Conservation (phyloP, 2,888 invertebrate species). For the Liodrosophila aerea region DNA sequence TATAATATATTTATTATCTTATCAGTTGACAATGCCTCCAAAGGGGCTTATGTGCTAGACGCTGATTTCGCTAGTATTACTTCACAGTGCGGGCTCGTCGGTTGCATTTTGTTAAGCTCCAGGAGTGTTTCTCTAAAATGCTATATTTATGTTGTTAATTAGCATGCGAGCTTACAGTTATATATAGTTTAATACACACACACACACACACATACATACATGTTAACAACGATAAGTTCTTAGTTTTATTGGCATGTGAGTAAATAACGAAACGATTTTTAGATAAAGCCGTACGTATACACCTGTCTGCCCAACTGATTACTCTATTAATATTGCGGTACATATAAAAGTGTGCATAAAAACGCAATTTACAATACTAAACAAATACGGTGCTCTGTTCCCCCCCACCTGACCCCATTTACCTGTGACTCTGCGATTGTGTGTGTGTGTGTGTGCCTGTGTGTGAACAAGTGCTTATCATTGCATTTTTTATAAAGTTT, state of each 20-base stretch:
- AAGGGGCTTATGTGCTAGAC: slow-evolving; percentile 20
- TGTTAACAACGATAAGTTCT: slow-evolving; percentile 5
- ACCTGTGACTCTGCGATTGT: slow-evolving; percentile 5
- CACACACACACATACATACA: no score
- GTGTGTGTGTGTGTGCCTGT: no score
- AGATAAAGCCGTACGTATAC: slow-evolving; percentile 29
- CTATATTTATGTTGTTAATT: slow-evolving; percentile 13
- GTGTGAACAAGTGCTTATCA: no score
- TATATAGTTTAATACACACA: slow-evolving; percentile 10
- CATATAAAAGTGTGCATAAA: slow-evolving; percentile 10
- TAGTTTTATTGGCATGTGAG: slow-evolving; percentile 35
- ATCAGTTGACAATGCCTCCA: slow-evolving; percentile 42
- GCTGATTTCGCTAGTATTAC: slow-evolving; percentile 61
- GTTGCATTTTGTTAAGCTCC: slow-evolving; percentile 38
- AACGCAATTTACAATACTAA: slow-evolving; percentile 9
- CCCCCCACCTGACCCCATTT: neutral
- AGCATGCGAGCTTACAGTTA: slow-evolving; percentile 4
- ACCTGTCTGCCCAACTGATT: slow-evolving; percentile 26
- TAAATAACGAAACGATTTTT: slow-evolving; percentile 20
- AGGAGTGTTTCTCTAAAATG: slow-evolving; percentile 11
- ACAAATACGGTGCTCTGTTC: neutral
- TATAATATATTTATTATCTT: slow-evolving; percentile 50
- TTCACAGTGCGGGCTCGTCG: slow-evolving; percentile 45
- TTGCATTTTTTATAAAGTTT: slow-evolving; percentile 29
- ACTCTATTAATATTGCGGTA: slow-evolving; percentile 11